Base-by-base conservation (phyloP, 2,888 invertebrate genomes). In the Panzeria rudis region DNA sequence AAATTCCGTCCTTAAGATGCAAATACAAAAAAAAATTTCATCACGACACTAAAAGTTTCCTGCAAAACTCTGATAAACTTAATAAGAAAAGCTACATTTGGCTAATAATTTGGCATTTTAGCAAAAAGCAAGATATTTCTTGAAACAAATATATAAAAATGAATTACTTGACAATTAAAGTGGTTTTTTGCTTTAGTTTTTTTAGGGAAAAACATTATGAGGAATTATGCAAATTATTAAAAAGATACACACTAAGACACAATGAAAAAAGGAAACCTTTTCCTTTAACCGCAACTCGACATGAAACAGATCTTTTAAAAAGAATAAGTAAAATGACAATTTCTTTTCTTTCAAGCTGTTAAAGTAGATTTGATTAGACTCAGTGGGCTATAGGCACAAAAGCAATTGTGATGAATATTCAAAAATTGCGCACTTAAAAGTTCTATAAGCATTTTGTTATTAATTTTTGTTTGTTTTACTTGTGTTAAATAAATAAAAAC, bases 221-320 rank as follows among this genome's bases (percentile, higher is more conserved):
- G 15, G 15, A 69, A 78, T 50, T 78, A 78, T 78, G 77, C 69
- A 78, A 79, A 62, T 79, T 29, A 62, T 23, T 50, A 6, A 61
- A 61, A 17, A 62, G 25, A 50, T 8, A 15, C 38, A 64, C 17
- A 54, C 38, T 38, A 3, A 11, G 23, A 35, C 3, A 62, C 1
- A 38, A 52, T 23, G 38, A 38, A 13, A 50, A 4, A 38, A 32
- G 15, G 20, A 17, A 29, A 41, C 25, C 4, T 69, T 25, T 59
- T 20, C 2, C 4, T 61, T 69, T 62, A 61, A 79, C 41, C 52
- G 32, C 71, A 71, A 20, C 52, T 44, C 11, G 41, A 62, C 32
- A 69, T 41, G 50, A 52, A 50, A 69, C 50, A 62, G 47, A 47
- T 32, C 23, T 35, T 9, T 11, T 32, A 35, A 20, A 50, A 11